These are phyloP conservation scores for Tryphoninae sp. DNA, from an alignment of 2,888 invertebrate genomes.

Conservation along the genomic window DNA sequence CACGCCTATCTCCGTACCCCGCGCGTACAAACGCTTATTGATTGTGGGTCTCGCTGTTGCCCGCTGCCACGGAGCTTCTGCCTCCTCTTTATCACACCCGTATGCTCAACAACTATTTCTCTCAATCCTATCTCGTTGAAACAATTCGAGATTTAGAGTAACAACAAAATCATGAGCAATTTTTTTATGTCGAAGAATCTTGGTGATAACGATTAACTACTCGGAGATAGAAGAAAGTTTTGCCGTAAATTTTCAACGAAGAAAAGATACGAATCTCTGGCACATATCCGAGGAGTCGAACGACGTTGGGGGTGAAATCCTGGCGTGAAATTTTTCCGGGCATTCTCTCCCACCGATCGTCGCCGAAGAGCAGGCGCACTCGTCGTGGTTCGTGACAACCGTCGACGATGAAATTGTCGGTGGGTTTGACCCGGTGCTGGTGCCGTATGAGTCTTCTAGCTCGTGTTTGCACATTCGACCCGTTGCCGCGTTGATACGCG, in stretches of 20 bases:
- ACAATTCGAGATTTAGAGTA: too few relatives aligned
- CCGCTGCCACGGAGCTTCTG: conserved; percentile 26
- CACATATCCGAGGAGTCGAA: too few relatives aligned
- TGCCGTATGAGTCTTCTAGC: conserved; percentile 27
- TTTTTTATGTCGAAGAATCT: too few relatives aligned
- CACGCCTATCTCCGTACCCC: conserved; percentile 63
- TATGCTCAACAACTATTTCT: conserved; percentile 48
- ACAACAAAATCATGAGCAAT: too few relatives aligned
- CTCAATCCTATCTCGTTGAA: too few relatives aligned
- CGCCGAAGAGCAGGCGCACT: background rate
- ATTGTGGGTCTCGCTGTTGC: conserved; percentile 73
- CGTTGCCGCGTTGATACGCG: conserved; percentile 46
- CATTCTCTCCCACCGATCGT: conserved; percentile 36
- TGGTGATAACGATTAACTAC: too few relatives aligned
- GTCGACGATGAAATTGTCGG: conserved; percentile 40
- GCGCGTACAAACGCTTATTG: conserved; percentile 77
- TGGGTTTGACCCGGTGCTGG: conserved; percentile 53
- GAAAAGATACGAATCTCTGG: too few relatives aligned
- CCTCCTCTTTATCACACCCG: conserved; percentile 54
- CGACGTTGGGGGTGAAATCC: too few relatives aligned
- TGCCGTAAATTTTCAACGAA: too few relatives aligned
- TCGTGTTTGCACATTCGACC: conserved; percentile 55
- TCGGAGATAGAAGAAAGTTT: too few relatives aligned
- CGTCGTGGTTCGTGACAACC: conserved; percentile 51
- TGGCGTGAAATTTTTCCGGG: too few relatives aligned